Percentiles rank a stretch among this genome's conserved stretches.
phyloP scores from a whole-genome alignment of 2,797 vertebrate species.

The Buceros bicornis region DNA sequence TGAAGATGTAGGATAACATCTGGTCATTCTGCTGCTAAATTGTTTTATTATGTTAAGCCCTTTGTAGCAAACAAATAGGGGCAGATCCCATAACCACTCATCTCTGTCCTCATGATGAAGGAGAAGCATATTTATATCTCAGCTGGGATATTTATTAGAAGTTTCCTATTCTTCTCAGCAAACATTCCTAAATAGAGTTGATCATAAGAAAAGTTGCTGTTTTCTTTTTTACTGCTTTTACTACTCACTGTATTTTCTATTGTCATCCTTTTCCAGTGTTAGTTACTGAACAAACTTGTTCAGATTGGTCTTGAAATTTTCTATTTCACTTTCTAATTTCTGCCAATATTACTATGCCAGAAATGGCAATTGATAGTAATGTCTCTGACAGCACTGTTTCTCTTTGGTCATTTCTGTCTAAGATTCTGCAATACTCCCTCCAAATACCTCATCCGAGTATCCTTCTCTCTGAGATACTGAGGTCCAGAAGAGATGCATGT shows the following conservation, averaged over 20 bases:
- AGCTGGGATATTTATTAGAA: not conserved
- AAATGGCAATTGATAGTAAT: not conserved
- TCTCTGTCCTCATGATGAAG: not conserved
- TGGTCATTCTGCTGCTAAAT: not conserved
- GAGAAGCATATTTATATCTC: not conserved
- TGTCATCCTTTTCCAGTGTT: not conserved
- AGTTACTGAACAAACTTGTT: not conserved
- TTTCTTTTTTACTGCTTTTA: not conserved
- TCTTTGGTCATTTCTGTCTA: not conserved
- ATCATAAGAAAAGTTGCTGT: not conserved
- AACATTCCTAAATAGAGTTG: not conserved
- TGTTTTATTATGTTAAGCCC: not conserved
- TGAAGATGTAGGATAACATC: not conserved
- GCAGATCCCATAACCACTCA: not conserved
- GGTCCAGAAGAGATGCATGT: not conserved
- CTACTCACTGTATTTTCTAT: not conserved
- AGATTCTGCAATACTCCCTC: not conserved
- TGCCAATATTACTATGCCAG: not conserved
- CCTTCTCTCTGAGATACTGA: not conserved
- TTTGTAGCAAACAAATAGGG: not conserved
- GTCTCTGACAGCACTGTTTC: not conserved
- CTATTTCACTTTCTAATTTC: not conserved
- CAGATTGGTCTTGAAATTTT: not conserved
- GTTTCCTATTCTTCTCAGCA: not conserved
- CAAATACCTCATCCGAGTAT: not conserved